Percentiles rank a stretch among this genome's conserved stretches.
Conservation (phyloP, 2,888 invertebrate species). For the Drosophila prolongata region DNA sequence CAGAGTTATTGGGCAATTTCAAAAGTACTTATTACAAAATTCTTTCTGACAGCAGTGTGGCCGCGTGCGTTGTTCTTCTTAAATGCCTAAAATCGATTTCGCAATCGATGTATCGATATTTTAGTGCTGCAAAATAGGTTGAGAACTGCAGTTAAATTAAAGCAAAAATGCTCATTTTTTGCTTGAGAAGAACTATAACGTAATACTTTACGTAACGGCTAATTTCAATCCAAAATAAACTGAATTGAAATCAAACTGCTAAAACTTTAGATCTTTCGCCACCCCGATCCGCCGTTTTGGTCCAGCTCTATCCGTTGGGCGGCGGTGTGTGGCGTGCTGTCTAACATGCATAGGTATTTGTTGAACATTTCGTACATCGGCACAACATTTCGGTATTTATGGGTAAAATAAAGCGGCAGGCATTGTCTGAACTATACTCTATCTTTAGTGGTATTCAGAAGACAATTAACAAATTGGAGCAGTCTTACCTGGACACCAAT, state of each 20-base stretch:
- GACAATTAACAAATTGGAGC: slow-evolving; percentile 85
- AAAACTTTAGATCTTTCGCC: neutral
- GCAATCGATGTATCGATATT: neutral
- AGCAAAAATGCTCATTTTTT: too few relatives aligned
- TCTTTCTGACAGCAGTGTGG: slow-evolving; percentile 26
- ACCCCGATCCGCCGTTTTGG: neutral
- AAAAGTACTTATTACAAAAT: slow-evolving; percentile 60
- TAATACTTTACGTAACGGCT: too few relatives aligned
- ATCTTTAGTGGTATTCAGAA: slow-evolving; percentile 89
- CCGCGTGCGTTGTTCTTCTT: slow-evolving; percentile 2
- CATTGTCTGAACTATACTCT: too few relatives aligned
- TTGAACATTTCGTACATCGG: slow-evolving; percentile 92
- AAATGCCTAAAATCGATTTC: neutral
- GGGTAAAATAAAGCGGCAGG: neutral
- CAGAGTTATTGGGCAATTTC: neutral
- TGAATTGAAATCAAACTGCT: neutral
- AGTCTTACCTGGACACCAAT: slow-evolving; percentile 86
- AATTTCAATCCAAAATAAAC: too few relatives aligned
- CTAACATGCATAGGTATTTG: slow-evolving; percentile 88
- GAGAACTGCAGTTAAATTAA: too few relatives aligned
- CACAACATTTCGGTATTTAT: slow-evolving; percentile 89
- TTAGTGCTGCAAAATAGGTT: neutral
- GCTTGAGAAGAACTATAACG: too few relatives aligned
- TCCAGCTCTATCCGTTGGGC: slow-evolving; percentile 1
- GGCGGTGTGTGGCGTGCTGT: slow-evolving; percentile 1